Conservation (phyloP, 2,113 vertebrate species). For the Myxocyprinus asiaticus region DNA sequence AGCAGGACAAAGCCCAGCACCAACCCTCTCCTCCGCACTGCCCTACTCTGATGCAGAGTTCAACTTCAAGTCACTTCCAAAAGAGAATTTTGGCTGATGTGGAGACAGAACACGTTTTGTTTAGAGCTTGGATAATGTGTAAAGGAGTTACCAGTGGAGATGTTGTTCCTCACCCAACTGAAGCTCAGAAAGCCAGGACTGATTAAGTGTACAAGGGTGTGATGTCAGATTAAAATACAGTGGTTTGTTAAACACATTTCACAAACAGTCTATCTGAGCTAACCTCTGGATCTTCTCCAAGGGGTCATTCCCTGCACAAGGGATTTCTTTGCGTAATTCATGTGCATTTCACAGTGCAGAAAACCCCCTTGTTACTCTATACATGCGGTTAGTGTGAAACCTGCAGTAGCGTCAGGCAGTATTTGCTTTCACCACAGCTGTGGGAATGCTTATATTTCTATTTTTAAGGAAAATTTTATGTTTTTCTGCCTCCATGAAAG, state of each 20-base stretch:
- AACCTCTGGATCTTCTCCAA: constrained; percentile 37
- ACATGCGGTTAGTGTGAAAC: constrained; percentile 21
- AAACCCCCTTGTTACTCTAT: constrained; percentile 27
- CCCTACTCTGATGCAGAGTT: constrained; percentile 60
- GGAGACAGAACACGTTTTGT: no score
- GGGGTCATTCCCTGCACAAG: constrained; percentile 46
- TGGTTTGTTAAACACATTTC: constrained; percentile 43
- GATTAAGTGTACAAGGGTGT: no score
- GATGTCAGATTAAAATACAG: not conserved
- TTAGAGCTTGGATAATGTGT: constrained; percentile 14
- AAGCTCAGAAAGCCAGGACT: not conserved
- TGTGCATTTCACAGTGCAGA: constrained; percentile 23
- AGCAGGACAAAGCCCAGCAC: constrained; percentile 48
- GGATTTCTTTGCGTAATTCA: constrained; percentile 35
- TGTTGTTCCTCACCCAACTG: not conserved
- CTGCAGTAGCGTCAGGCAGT: not conserved
- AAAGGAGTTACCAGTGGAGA: constrained; percentile 44
- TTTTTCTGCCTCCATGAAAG: not conserved
- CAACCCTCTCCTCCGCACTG: constrained; percentile 58
- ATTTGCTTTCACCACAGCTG: not conserved
- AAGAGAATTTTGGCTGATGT: constrained; percentile 60
- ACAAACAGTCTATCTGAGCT: constrained; percentile 15
- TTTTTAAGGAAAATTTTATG: not conserved
- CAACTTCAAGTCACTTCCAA: constrained; percentile 65
- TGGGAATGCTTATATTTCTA: not conserved